These are phyloP conservation scores for Lamprotornis superbus DNA, from an alignment of 2,113 vertebrate genomes.

Conservation along the genomic window DNA sequence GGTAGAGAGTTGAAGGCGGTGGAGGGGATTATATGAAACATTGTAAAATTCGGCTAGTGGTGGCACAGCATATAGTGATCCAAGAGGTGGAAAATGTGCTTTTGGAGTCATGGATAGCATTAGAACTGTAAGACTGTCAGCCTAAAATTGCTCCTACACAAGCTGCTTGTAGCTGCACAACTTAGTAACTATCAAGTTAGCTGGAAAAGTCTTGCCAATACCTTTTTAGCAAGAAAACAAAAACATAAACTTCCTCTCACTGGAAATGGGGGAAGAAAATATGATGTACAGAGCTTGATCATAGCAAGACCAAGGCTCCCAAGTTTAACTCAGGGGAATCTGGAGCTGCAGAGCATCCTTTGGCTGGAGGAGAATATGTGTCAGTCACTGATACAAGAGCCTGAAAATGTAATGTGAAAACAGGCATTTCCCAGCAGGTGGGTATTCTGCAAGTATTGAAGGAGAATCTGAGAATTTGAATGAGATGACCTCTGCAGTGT, in stretches of 20 bases:
- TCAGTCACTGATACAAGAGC: background rate
- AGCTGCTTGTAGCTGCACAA: background rate
- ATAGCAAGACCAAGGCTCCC: background rate
- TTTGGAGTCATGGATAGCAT: background rate
- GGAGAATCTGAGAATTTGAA: background rate
- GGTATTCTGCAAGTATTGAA: background rate
- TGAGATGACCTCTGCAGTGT: background rate
- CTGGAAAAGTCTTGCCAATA: background rate
- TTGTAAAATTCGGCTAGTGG: background rate
- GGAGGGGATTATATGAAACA: background rate
- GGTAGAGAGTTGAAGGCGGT: background rate
- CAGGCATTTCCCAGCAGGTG: background rate
- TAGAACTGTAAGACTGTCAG: background rate
- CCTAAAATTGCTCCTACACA: background rate
- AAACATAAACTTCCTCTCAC: background rate
- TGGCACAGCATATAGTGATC: background rate
- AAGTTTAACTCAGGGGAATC: background rate
- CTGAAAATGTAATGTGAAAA: background rate
- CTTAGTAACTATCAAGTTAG: background rate
- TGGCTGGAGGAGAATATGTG: background rate
- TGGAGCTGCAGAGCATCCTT: background rate
- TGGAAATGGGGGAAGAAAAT: background rate
- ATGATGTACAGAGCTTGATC: background rate
- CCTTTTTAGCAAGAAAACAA: background rate
- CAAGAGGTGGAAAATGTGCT: background rate